Base-by-base conservation (phyloP, 2,888 invertebrate genomes). In the Pogonocherus hispidulus region DNA sequence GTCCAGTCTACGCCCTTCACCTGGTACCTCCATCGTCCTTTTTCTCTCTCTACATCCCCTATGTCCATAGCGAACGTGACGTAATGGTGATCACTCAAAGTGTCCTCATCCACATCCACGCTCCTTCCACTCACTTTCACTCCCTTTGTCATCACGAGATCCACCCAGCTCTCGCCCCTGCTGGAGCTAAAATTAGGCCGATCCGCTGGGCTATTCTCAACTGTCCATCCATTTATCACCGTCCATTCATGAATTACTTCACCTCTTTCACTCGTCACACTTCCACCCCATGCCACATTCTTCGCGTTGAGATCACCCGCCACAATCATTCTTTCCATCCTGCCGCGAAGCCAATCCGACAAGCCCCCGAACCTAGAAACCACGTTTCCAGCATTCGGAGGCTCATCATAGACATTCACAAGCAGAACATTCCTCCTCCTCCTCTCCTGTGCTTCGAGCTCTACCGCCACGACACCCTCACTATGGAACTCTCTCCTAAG, bases 281-380 rank as follows among this genome's bases (percentile, higher is more conserved):
- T n/a, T n/a, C 68, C 69, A 2, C 72, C 75, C 72, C 73, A 76
- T 2, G 32, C 62, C 16, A 44, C 41, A 41, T n/a, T n/a, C n/a
- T n/a, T n/a, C n/a, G n/a, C n/a, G n/a, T n/a, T n/a, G n/a, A n/a
- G n/a, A n/a, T n/a, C n/a, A n/a, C n/a, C n/a, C n/a, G n/a, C n/a
- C n/a, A n/a, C n/a, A n/a, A n/a, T n/a, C n/a, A n/a, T n/a, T n/a
- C n/a, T n/a, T n/a, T n/a, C n/a, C n/a, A n/a, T n/a, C n/a, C n/a
- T n/a, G n/a, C n/a, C n/a, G n/a, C n/a, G n/a, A n/a, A n/a, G n/a
- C n/a, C n/a, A n/a, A n/a, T 70, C 27, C 19, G 0, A 68, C 75
- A 70, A 41, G 44, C 73, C 76, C 6, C 72, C 73, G 8, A 20
- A 8, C 47, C 27, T 27, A 8, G 4, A 27, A n/a, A n/a, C n/a